phyloP scores from a whole-genome alignment of 2,888 invertebrate species.

The Drosophila demipolita region DNA sequence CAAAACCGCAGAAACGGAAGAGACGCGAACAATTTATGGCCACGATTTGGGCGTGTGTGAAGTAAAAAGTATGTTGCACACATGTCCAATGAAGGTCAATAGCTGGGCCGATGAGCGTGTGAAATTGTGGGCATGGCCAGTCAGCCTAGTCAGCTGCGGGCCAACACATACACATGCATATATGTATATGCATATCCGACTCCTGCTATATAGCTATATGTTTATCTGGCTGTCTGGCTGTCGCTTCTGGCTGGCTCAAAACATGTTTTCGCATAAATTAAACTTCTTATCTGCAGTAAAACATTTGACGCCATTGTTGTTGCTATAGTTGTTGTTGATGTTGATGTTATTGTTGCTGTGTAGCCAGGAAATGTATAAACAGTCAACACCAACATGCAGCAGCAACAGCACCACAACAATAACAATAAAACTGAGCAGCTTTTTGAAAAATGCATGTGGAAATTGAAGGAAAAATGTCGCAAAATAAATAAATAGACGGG shows the following conservation, averaged over 20 bases:
- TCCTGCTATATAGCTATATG: conserved; percentile 38
- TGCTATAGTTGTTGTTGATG: conserved; percentile 36
- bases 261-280: conserved; percentile 83
- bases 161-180: conserved; percentile 18
- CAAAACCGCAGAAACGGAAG: conserved; percentile 67
- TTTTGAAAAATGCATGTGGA: conserved; percentile 18
- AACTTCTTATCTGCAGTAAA: conserved; percentile 80
- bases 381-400: conserved; percentile 28
- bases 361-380: conserved; percentile 61
- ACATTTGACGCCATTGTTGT: conserved; percentile 74
- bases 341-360: conserved; percentile 36
- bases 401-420: conserved; percentile 27
- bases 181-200: conserved; percentile 1
- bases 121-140: conserved; percentile 61
- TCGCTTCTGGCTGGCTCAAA: conserved; percentile 61
- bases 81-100: conserved; percentile 69
- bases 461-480: conserved; percentile 44
- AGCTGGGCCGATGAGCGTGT: conserved; percentile 52
- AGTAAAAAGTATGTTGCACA: conserved; percentile 47
- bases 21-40: conserved; percentile 64
- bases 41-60: conserved; percentile 51
- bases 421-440: conserved; percentile 30
- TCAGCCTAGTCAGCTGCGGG: conserved; percentile 47
- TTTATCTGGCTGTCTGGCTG: conserved; percentile 58
- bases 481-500: conserved; percentile 60